phyloP scores from a whole-genome alignment of 2,113 vertebrate species.

The Centropus unirufus region DNA sequence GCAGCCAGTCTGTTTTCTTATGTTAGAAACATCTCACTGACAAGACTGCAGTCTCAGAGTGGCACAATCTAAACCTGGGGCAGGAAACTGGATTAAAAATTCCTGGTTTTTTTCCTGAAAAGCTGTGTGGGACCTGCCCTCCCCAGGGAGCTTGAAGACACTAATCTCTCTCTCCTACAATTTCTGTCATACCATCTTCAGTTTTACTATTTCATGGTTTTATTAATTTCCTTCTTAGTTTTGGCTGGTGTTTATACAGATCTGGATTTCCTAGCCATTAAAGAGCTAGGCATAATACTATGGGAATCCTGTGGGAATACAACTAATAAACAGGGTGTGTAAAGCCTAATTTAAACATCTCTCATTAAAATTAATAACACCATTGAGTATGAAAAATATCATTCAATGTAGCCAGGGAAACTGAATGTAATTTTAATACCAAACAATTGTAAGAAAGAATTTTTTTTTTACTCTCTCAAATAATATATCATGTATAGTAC shows the following conservation, averaged over 20 bases:
- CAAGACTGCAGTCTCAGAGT: background rate
- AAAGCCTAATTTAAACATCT: background rate
- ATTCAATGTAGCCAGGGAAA: background rate
- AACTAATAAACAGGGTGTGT: background rate
- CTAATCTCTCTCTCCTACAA: background rate
- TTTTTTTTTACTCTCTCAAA: background rate
- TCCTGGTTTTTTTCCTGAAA: too few species aligned
- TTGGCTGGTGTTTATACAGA: background rate
- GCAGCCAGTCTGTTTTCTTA: background rate
- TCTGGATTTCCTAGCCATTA: background rate
- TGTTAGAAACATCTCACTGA: background rate
- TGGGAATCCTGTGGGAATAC: background rate
- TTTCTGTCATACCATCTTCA: background rate
- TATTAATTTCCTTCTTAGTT: background rate
- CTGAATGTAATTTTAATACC: background rate
- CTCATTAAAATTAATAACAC: constrained; percentile 4
- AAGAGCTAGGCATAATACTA: background rate
- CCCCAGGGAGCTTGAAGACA: background rate
- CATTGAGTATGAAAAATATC: background rate
- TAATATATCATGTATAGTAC: background rate
- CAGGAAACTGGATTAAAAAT: background rate
- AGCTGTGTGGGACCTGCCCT: background rate
- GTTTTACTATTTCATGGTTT: background rate
- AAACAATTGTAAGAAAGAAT: background rate
- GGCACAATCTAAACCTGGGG: background rate